Conservation (phyloP, 2,888 invertebrate species). For the Andricus curvator region DNA sequence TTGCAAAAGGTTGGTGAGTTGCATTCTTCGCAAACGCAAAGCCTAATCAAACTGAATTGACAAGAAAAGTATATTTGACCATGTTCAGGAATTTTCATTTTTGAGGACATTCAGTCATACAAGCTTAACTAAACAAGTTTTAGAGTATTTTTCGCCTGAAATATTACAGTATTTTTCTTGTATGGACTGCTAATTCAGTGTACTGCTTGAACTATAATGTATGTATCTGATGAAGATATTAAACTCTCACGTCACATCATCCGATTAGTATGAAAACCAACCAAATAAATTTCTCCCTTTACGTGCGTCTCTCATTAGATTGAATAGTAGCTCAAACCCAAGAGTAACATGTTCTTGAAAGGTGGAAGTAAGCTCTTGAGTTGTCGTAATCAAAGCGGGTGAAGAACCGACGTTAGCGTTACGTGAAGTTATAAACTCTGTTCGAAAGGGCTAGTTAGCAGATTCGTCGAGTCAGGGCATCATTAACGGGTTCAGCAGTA, state of each 20-base stretch:
- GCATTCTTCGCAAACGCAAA: no score
- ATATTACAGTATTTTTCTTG: no score
- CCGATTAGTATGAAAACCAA: conserved; percentile 11
- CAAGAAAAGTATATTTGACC: no score
- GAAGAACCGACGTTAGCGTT: conserved; percentile 31
- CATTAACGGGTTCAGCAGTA: conserved; percentile 71
- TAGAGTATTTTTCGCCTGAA: no score
- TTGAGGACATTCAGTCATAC: no score
- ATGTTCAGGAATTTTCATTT: no score
- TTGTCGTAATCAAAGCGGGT: conserved; percentile 34
- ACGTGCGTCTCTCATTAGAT: background rate
- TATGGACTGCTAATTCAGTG: background rate
- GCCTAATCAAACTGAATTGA: no score
- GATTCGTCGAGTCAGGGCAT: conserved; percentile 76
- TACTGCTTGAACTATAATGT: background rate
- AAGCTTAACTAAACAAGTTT: no score
- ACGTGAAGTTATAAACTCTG: conserved; percentile 46
- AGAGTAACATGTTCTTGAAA: conserved; percentile 31
- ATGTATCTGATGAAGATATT: conserved; percentile 28
- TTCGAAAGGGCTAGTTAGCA: conserved; percentile 73
- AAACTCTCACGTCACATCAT: conserved; percentile 19
- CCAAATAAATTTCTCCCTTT: conserved; percentile 21
- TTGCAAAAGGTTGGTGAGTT: no score
- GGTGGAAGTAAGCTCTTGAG: conserved; percentile 20
- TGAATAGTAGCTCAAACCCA: conserved; percentile 1